These are phyloP conservation scores for Cotesia glomerata DNA, from an alignment of 1,140 invertebrate genomes.

Conservation along the genomic window DNA sequence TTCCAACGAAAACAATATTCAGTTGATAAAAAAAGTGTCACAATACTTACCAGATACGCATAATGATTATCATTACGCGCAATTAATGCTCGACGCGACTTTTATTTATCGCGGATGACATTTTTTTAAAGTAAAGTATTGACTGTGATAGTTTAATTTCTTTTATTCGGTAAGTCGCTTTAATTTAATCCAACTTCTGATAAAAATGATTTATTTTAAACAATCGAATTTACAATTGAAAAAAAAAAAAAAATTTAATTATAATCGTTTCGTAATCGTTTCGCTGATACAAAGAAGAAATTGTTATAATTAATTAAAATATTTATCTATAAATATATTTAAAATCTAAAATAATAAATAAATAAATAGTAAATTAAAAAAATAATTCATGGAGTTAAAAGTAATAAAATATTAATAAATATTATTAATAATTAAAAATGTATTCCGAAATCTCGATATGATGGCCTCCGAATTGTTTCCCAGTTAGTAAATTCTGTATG, in stretches of 20 bases:
- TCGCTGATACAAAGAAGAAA: no score
- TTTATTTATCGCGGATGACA: constrained; percentile 47
- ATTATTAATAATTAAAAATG: constrained; percentile 71
- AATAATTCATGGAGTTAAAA: neutral
- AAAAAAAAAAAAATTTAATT: no score
- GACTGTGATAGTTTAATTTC: constrained; percentile 7
- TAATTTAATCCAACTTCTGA: no score
- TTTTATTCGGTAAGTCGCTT: neutral
- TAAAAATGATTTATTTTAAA: no score
- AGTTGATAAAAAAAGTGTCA: constrained; percentile 51
- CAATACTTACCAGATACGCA: constrained; percentile 52
- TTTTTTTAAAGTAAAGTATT: neutral
- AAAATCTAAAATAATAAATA: neutral
- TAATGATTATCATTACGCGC: constrained; percentile 51
- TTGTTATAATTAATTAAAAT: no score
- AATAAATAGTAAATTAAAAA: constrained; percentile 19
- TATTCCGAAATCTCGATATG: constrained; percentile 82
- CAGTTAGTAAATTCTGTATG: constrained; percentile 82
- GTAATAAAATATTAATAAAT: neutral
- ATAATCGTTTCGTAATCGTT: neutral
- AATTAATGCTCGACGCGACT: constrained; percentile 56
- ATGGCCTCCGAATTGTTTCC: constrained; percentile 77
- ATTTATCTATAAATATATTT: no score
- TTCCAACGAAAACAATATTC: constrained; percentile 53
- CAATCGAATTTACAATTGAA: no score